phyloP scores from a whole-genome alignment of 2,797 vertebrate species.

The Phrynocephalus forsythii region DNA sequence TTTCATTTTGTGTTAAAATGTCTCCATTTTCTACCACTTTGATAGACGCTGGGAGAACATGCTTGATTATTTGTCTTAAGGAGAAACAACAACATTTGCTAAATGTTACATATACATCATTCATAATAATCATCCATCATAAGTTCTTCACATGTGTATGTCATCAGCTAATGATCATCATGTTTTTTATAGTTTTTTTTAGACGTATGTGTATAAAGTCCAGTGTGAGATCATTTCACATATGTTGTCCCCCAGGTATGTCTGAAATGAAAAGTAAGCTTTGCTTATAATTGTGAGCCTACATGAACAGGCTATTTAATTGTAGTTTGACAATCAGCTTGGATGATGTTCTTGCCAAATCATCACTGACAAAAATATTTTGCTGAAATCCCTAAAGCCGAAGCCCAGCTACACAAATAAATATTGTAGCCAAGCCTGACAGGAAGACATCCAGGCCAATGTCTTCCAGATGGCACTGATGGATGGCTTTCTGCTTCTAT shows the following conservation, averaged over 20 bases:
- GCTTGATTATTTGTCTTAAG: constrained; percentile 44
- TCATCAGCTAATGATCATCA: constrained; percentile 55
- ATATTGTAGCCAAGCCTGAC: constrained; percentile 85
- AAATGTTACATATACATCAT: constrained; percentile 40
- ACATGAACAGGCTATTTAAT: constrained; percentile 66
- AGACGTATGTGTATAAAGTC: constrained; percentile 25
- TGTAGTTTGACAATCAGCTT: constrained; percentile 67
- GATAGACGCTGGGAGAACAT: constrained; percentile 24
- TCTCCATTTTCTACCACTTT: constrained; percentile 31
- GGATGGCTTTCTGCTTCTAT: constrained; percentile 91
- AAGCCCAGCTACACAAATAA: constrained; percentile 90
- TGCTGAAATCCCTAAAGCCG: constrained; percentile 75
- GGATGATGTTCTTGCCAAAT: constrained; percentile 65
- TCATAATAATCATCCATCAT: constrained; percentile 65
- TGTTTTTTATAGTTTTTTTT: not conserved
- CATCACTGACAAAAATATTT: constrained; percentile 76
- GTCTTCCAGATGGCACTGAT: constrained; percentile 94
- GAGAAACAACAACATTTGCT: constrained; percentile 56
- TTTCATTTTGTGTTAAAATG: constrained; percentile 40
- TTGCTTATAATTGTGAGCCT: constrained; percentile 50
- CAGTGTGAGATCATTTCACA: constrained; percentile 59
- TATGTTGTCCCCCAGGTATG: constrained; percentile 51
- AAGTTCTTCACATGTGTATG: constrained; percentile 60
- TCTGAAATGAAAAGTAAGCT: constrained; percentile 51
- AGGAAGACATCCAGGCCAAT: constrained; percentile 84